These are phyloP conservation scores for Yponomeuta malinellus DNA, from an alignment of 2,888 invertebrate genomes.

Conservation along the genomic window DNA sequence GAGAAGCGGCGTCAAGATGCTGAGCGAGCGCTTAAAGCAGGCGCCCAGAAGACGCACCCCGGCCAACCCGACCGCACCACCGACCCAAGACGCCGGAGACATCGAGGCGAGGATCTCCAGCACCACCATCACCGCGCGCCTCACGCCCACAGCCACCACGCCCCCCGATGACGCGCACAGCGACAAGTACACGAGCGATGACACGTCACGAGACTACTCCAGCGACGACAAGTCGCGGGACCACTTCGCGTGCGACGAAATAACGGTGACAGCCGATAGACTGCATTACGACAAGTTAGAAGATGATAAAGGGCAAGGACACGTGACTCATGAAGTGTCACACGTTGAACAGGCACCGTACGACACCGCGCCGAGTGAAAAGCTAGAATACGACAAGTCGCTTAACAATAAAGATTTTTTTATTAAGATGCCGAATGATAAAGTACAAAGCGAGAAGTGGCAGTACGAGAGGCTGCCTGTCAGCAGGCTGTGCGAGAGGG, in stretches of 20 bases:
- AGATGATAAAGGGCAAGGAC: background rate
- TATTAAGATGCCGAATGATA: background rate
- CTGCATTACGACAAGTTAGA: background rate
- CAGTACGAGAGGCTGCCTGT: constrained; percentile 43
- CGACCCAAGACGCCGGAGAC: constrained; percentile 59
- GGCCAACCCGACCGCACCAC: constrained; percentile 26
- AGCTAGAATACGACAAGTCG: background rate
- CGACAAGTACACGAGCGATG: background rate
- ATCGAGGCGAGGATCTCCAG: constrained; percentile 71
- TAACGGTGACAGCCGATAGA: background rate
- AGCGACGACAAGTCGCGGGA: background rate
- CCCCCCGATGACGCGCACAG: background rate
- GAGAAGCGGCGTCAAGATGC: constrained; percentile 57
- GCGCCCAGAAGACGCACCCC: constrained; percentile 20
- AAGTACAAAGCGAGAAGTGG: background rate
- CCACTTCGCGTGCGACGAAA: background rate
- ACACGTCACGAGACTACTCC: background rate
- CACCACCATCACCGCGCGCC: constrained; percentile 54
- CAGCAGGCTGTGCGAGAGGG: constrained; percentile 44
- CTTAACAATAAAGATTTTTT: background rate
- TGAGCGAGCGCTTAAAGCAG: constrained; percentile 40
- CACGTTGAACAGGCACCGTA: background rate
- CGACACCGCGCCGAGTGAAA: background rate
- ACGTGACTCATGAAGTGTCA: background rate
- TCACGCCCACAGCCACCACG: background rate